A percentile compares a stretch with the other conserved stretches of the same genome.
phyloP scores from a whole-genome alignment of 2,888 invertebrate species.

The Euzetes globulus region DNA sequence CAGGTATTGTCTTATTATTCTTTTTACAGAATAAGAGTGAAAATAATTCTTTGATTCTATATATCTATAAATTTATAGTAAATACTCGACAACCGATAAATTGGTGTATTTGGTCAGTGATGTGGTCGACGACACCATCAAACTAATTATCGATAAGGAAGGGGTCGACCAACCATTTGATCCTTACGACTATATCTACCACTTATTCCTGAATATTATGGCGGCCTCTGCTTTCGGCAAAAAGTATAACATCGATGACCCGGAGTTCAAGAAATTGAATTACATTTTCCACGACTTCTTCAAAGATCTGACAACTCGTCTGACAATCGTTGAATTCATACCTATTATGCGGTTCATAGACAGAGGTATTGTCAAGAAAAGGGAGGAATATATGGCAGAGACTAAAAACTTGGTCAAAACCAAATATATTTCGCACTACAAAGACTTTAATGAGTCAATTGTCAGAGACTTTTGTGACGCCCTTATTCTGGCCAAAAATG shows the following conservation, averaged over 20 bases:
- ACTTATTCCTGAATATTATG: constrained; percentile 22
- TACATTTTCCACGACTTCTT: neutral
- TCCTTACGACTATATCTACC: neutral
- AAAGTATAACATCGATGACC: constrained; percentile 19
- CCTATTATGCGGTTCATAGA: too few species aligned
- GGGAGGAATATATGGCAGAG: too few species aligned
- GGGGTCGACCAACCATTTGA: constrained; percentile 3
- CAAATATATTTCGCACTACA: too few species aligned
- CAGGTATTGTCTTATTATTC: too few species aligned
- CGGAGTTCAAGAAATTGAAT: neutral
- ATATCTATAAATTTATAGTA: neutral
- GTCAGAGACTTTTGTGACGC: constrained; percentile 10
- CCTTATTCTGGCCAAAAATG: neutral
- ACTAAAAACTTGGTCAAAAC: too few species aligned
- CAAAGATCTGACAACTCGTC: neutral
- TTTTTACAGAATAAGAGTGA: too few species aligned
- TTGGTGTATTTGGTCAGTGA: neutral
- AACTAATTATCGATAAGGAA: neutral
- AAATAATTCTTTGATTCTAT: too few species aligned
- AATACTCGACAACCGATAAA: neutral
- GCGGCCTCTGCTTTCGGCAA: constrained; percentile 28
- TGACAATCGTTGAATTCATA: neutral
- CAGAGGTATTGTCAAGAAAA: too few species aligned
- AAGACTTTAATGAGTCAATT: neutral
- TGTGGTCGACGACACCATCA: neutral